Evolutionary conservation across 2,797 vertebrate species (phyloP).

Genomic region (Acestrorhynchus altus): DNA sequence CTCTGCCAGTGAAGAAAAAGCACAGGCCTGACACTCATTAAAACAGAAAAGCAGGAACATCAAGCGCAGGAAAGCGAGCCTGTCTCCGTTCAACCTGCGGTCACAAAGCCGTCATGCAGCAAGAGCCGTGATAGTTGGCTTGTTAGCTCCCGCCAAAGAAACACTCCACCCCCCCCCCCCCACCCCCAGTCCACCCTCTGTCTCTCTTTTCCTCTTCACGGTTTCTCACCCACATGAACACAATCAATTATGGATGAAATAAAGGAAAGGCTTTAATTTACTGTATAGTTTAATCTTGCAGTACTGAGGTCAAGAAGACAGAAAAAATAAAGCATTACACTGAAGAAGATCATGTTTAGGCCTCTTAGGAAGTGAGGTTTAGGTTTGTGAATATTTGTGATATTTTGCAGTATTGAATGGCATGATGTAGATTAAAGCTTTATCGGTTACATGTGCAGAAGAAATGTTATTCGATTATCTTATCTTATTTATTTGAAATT

Average conservation of each 20-base stretch:
- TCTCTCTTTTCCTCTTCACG: conserved; percentile 50
- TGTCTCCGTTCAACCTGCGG: conserved; percentile 80
- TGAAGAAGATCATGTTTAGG: neutral
- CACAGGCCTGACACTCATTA: conserved; percentile 81
- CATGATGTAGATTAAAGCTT: too few relatives aligned
- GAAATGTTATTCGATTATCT: too few relatives aligned
- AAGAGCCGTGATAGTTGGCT: conserved; percentile 77
- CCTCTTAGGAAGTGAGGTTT: neutral
- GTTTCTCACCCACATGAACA: conserved; percentile 65
- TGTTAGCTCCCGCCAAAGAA: conserved; percentile 72
- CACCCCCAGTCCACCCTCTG: conserved; percentile 48
- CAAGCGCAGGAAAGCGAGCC: conserved; percentile 72
- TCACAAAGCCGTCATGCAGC: conserved; percentile 74
- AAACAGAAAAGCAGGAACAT: conserved; percentile 78
- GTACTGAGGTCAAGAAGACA: conserved; percentile 29
- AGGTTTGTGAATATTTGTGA: too few relatives aligned
- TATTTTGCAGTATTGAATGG: too few relatives aligned
- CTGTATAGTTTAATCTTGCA: conserved; percentile 40
- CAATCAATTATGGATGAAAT: conserved; percentile 85
- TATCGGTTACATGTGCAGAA: too few relatives aligned
- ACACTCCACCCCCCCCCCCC: conserved; percentile 59
- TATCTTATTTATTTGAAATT: too few relatives aligned
- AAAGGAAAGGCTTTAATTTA: conserved; percentile 66
- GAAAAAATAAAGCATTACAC: neutral
- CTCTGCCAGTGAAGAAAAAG: conserved; percentile 64